Evolutionary conservation across 2,888 invertebrate species (phyloP).

Genomic region (Stenurella melanura): DNA sequence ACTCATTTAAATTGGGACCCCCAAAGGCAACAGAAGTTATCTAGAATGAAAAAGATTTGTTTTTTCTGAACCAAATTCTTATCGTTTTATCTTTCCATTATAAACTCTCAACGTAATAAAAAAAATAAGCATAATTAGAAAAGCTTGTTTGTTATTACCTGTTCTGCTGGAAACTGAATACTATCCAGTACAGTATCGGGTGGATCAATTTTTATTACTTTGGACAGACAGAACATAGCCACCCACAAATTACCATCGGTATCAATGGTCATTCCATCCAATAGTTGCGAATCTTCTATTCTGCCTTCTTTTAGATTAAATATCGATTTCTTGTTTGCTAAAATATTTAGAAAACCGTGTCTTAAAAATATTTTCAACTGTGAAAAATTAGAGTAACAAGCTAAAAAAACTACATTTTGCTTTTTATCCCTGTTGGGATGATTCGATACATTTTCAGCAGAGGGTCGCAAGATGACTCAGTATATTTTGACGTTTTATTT

Average conservation of each 20-base stretch:
- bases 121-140: too few relatives aligned
- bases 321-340: not conserved
- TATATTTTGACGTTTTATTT: too few relatives aligned
- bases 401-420: too few relatives aligned
- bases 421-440: too few relatives aligned
- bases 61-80: too few relatives aligned
- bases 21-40: slow-evolving; percentile 60
- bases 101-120: too few relatives aligned
- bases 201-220: slow-evolving; percentile 77
- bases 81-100: too few relatives aligned
- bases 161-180: slow-evolving; percentile 80
- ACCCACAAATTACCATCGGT: slow-evolving; percentile 86
- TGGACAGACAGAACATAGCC: slow-evolving; percentile 82
- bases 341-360: not conserved
- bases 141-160: slow-evolving; percentile 68
- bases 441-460: too few relatives aligned
- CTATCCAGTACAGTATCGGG: slow-evolving; percentile 76
- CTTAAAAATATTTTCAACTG: too few relatives aligned
- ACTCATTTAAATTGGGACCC: slow-evolving; percentile 56
- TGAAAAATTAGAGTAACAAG: too few relatives aligned
- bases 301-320: not conserved
- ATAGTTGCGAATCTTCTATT: too few relatives aligned
- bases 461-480: too few relatives aligned
- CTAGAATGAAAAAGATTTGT: slow-evolving; percentile 32
- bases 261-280: slow-evolving; percentile 89